A percentile compares a stretch with the other conserved stretches of the same genome.
Evolutionary conservation across 2,797 vertebrate genomes (phyloP).

Genomic region (Tokudaia muenninki): DNA sequence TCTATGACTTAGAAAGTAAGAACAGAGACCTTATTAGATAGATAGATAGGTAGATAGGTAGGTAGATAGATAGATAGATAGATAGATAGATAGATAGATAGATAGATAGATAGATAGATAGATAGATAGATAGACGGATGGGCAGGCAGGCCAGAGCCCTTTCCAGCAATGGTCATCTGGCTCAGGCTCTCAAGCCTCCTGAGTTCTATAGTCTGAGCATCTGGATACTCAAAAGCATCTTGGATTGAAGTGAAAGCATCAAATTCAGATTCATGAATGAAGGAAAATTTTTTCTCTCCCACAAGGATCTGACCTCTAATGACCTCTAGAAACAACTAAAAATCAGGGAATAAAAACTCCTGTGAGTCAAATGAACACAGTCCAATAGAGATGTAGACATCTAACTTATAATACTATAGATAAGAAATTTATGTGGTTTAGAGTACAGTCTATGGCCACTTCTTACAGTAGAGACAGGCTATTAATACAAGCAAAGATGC

Average conservation of each 20-base stretch:
- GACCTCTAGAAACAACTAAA: background rate
- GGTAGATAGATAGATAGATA: background rate
- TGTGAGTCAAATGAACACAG: background rate
- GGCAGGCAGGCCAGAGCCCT: background rate
- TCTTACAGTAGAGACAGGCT: background rate
- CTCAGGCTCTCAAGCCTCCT: background rate
- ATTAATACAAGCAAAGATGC: background rate
- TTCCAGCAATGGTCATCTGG: background rate
- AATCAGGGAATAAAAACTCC: background rate
- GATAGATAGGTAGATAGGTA: too few species aligned
- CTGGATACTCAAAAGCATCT: constrained; percentile 58
- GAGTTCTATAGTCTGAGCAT: constrained; percentile 32
- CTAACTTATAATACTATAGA: background rate
- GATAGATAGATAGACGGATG: too few species aligned
- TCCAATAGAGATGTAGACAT: background rate
- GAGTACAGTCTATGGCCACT: background rate
- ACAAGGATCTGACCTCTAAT: constrained; percentile 52
- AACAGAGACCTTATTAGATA: background rate
- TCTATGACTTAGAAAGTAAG: background rate
- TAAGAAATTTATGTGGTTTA: background rate
- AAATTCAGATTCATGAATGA: constrained; percentile 81
- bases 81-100: too few species aligned
- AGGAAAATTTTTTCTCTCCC: constrained; percentile 77
- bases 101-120: too few species aligned
- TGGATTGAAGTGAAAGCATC: constrained; percentile 80